A percentile compares a stretch with the other conserved stretches of the same genome.
Evolutionary conservation across 2,888 invertebrate species (phyloP).

Genomic region (Seira musarum): DNA sequence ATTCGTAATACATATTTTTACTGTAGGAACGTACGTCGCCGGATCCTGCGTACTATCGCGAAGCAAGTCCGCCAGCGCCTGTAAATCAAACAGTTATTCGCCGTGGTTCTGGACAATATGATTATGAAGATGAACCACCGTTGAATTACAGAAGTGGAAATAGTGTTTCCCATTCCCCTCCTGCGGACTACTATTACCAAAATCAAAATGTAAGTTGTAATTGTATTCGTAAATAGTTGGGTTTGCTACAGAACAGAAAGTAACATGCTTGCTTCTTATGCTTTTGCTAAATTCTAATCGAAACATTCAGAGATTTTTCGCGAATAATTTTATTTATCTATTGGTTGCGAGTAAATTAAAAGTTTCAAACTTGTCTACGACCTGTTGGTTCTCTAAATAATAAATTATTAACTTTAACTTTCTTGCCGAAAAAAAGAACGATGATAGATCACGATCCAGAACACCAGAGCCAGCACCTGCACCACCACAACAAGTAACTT

Average conservation of each 20-base stretch:
- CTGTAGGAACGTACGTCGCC: conserved; percentile 63
- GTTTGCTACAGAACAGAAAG: not conserved
- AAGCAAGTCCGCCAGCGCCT: conserved; percentile 65
- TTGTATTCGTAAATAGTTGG: not conserved
- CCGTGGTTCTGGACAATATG: conserved; percentile 57
- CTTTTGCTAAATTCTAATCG: not conserved
- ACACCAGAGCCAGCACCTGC: conserved; percentile 37
- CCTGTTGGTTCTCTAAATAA: too few relatives aligned
- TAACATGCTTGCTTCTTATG: not conserved
- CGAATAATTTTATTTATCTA: too few relatives aligned
- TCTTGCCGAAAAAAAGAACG: conserved; percentile 31
- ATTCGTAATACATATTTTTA: conserved; percentile 13
- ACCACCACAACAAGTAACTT: conserved; percentile 40
- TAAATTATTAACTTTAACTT: conserved; percentile 3
- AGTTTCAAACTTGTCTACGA: too few relatives aligned
- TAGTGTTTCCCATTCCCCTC: conserved; percentile 54
- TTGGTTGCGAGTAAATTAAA: too few relatives aligned
- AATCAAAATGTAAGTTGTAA: conserved; percentile 58
- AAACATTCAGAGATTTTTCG: too few relatives aligned
- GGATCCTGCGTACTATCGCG: conserved; percentile 63
- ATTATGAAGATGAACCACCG: conserved; percentile 54
- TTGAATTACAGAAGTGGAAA: conserved; percentile 37
- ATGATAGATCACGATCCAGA: conserved; percentile 51
- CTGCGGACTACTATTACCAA: conserved; percentile 64
- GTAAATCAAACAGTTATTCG: conserved; percentile 22